A percentile compares a stretch with the other conserved stretches of the same genome.
Conservation (phyloP, 2,888 invertebrate genomes). For the Chromoteleia sp. region DNA sequence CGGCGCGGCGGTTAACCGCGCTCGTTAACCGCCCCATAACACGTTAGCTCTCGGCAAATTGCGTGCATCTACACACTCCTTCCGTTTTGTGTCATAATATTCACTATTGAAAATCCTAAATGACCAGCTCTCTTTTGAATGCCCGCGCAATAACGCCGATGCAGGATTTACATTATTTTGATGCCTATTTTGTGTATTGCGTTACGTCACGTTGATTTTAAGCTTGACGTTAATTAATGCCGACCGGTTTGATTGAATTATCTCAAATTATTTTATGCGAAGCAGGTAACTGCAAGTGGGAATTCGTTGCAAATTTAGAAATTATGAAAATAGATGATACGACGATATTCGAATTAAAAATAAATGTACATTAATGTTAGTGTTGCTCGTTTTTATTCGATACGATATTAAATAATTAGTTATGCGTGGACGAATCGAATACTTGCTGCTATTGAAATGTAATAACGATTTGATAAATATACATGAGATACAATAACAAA, state of each 20-base stretch:
- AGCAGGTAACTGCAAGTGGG: background rate
- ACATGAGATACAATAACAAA: too few relatives aligned
- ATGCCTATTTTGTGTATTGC: conserved; percentile 27
- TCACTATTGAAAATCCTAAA: conserved; percentile 68
- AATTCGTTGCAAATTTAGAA: too few relatives aligned
- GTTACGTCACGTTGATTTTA: conserved; percentile 30
- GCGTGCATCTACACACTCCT: conserved; percentile 70
- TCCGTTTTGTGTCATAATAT: conserved; percentile 69
- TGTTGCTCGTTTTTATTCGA: too few relatives aligned
- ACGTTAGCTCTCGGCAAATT: conserved; percentile 78
- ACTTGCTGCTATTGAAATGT: too few relatives aligned
- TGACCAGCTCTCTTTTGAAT: conserved; percentile 38
- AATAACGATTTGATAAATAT: too few relatives aligned
- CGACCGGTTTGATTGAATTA: background rate
- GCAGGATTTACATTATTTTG: conserved; percentile 33
- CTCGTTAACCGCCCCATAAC: conserved; percentile 84
- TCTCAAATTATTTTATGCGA: conserved; percentile 7
- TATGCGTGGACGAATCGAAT: too few relatives aligned
- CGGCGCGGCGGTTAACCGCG: conserved; percentile 83
- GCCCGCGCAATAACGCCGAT: conserved; percentile 28
- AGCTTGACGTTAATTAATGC: conserved; percentile 39
- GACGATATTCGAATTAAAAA: too few relatives aligned
- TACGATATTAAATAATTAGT: too few relatives aligned
- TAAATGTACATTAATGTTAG: too few relatives aligned
- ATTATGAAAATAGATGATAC: too few relatives aligned